phyloP scores from a whole-genome alignment of 2,797 vertebrate species.

The Danio jaintianensis region DNA sequence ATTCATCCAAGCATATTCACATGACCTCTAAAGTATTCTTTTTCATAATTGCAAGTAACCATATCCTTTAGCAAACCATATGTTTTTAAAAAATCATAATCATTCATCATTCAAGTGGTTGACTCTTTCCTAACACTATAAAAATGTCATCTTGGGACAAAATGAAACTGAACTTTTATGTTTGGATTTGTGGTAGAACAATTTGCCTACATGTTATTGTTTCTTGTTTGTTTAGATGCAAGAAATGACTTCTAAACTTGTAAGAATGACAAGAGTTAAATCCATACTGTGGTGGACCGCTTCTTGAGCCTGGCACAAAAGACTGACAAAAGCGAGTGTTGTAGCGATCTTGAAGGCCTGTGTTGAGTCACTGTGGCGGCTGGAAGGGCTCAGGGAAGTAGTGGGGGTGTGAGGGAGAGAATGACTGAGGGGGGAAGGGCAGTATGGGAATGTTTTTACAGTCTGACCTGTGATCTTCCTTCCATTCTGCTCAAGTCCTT shows the following conservation, averaged over 20 bases:
- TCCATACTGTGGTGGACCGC: conserved; percentile 11
- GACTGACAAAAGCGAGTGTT: conserved; percentile 42
- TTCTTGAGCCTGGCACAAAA: conserved; percentile 1
- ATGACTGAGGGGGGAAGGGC: conserved; percentile 65
- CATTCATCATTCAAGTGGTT: not conserved
- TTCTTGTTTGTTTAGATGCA: not conserved
- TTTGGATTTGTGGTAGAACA: not conserved
- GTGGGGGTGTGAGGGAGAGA: conserved; percentile 69
- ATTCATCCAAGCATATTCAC: too few relatives aligned
- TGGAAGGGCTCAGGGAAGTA: conserved; percentile 70
- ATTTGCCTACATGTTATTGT: not conserved
- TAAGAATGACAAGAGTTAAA: conserved; percentile 12
- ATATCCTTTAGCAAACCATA: not conserved
- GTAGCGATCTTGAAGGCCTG: conserved; percentile 38
- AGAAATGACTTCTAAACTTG: not conserved
- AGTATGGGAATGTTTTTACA: conserved; percentile 83
- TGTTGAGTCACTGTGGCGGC: conserved; percentile 51
- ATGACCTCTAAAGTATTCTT: not conserved
- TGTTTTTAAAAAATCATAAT: not conserved
- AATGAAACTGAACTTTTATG: not conserved
- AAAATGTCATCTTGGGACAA: not conserved
- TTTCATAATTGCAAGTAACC: not conserved
- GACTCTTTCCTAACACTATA: not conserved
- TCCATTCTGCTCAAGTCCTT: conserved; percentile 70
- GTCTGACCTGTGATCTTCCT: conserved; percentile 82